Evolutionary conservation across 1,140 invertebrate genomes (phyloP), one percentile per base, ranked within the genome.

Genomic region (Drosophila jambulina): DNA sequence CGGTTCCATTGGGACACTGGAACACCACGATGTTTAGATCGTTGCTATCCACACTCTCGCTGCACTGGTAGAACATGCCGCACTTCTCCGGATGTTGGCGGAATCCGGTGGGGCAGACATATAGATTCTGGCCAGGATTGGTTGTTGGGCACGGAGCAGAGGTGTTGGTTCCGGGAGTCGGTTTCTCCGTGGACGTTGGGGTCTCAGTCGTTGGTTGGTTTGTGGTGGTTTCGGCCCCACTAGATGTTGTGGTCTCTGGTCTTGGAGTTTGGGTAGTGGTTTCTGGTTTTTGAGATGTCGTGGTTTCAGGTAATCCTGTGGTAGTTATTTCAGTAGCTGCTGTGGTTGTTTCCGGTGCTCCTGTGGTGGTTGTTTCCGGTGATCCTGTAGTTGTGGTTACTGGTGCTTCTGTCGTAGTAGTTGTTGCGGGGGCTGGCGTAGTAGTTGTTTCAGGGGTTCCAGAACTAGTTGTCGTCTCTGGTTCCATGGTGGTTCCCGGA

Each of bases 61-160:
- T 96, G 88, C 97, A 97, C 91, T 97, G 96, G 82, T 97, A 97
- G 93, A 97, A 97, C 45, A 96, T 91, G 88, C 97, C 96, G 83
- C 97, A 98, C 81, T 96, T 95, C 91, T 97, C 96, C 0, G 97
- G 96, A 94, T 98, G 96, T 72, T 96, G 94, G 82, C 94, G 94
- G 93, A 97, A 97, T 38, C 96, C 96, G 38, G 96, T 96, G 17
- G 96, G 96, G 87, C 97, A 97, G 6, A 96, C 95, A 49, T 96
- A 94, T 8, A 95, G 92, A 62, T 95, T 93, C 93, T 97, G 96
- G 63, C 96, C 95, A 8, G 95, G 94, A 40, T 94, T 93, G 9
- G 94, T 93, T 67, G 94, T 72, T 8, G 94, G 94, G 74, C 94
- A 95, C 6, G 92, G 79, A 23, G 67, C 67, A 51, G 79, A 57